A percentile compares a stretch with the other conserved stretches of the same genome.
Conservation (phyloP, 2,113 vertebrate species). For the Murina feae region DNA sequence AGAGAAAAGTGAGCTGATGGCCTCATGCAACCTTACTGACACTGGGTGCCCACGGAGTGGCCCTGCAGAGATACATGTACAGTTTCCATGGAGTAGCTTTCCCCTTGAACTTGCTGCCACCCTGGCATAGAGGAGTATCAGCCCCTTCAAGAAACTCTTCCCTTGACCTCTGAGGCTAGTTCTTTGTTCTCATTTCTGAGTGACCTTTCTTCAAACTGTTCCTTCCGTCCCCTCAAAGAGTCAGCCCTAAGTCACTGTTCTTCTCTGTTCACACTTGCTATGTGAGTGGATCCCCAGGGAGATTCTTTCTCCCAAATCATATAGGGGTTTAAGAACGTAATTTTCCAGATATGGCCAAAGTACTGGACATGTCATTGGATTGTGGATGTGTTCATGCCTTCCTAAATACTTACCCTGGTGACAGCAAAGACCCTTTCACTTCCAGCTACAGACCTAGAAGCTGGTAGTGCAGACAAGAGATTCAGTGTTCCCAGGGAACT, state of each 20-base stretch:
- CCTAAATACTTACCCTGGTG: neutral
- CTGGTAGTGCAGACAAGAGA: neutral
- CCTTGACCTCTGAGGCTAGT: neutral
- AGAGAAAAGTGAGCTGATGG: conserved; percentile 28
- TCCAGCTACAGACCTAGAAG: neutral
- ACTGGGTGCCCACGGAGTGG: neutral
- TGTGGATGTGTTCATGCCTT: neutral
- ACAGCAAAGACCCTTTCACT: neutral
- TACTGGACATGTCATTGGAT: neutral
- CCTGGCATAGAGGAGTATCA: too few species aligned
- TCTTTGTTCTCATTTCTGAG: neutral
- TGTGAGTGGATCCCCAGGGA: neutral
- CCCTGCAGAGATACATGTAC: accelerated
- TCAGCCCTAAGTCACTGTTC: neutral
- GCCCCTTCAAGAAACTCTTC: neutral
- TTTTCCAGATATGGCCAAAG: neutral
- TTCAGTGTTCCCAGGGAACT: neutral
- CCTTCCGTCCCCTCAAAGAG: neutral
- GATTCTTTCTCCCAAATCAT: neutral
- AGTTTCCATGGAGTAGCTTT: neutral
- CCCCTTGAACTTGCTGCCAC: neutral
- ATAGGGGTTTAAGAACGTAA: neutral
- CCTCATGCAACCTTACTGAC: neutral
- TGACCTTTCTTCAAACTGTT: neutral
- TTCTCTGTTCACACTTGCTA: neutral